phyloP scores from a whole-genome alignment of 1,140 invertebrate species.

The Saccostrea echinata region DNA sequence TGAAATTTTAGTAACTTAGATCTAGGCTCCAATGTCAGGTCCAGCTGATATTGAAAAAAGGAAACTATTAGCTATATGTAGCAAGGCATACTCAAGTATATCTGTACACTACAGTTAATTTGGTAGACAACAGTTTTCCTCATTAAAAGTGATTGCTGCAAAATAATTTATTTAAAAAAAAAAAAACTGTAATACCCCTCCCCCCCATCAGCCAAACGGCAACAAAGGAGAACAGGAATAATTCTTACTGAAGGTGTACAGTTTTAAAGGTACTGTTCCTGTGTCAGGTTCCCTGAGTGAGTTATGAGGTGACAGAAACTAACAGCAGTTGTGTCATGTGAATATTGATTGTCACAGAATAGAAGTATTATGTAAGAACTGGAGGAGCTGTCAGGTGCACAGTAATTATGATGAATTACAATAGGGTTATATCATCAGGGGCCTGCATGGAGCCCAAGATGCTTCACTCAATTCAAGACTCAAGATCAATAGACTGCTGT shows the following conservation, averaged over 20 bases:
- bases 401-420: background rate
- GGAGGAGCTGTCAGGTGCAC: background rate
- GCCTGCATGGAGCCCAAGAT: background rate
- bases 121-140: too few species aligned
- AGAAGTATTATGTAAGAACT: background rate
- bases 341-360: conserved; percentile 1
- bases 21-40: too few species aligned
- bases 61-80: too few species aligned
- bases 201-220: background rate
- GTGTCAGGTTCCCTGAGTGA: background rate
- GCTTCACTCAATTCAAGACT: too few species aligned
- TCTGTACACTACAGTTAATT: too few species aligned
- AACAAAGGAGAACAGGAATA: background rate
- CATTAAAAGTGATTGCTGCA: too few species aligned
- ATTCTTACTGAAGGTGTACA: background rate
- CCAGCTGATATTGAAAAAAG: too few species aligned
- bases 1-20: too few species aligned
- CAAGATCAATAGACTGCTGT: too few species aligned
- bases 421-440: conserved; percentile 6
- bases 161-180: too few species aligned
- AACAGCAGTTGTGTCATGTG: background rate
- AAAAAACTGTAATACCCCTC: too few species aligned
- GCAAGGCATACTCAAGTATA: too few species aligned
- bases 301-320: background rate
- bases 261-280: background rate